Evolutionary conservation across 2,888 invertebrate genomes (phyloP).

Genomic region (Meandrusa payeni): DNA sequence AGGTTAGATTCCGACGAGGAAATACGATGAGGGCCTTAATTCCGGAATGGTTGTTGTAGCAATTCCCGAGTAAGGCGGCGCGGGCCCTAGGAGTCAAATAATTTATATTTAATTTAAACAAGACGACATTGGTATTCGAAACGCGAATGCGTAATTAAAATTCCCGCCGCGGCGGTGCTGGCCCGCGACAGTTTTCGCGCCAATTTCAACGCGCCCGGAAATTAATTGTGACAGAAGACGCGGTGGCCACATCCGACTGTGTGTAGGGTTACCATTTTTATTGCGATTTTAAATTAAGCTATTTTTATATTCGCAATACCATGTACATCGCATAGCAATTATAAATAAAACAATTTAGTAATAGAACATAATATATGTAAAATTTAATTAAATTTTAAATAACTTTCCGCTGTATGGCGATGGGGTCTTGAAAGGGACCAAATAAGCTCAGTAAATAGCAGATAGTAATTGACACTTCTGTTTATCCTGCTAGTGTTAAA

Average conservation of each 20-base stretch:
- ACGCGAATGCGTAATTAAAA: constrained; percentile 81
- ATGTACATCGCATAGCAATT: too few species aligned
- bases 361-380: too few species aligned
- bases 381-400: too few species aligned
- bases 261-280: constrained; percentile 32
- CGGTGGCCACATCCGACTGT: constrained; percentile 75
- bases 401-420: too few species aligned
- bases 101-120: constrained; percentile 81
- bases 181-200: constrained; percentile 78
- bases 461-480: too few species aligned
- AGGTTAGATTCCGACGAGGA: constrained; percentile 23
- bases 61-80: constrained; percentile 68
- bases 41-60: constrained; percentile 63
- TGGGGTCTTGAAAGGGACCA: too few species aligned
- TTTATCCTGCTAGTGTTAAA: too few species aligned
- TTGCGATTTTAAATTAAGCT: too few species aligned
- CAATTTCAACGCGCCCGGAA: constrained; percentile 80
- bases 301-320: too few species aligned
- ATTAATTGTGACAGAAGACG: constrained; percentile 81
- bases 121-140: constrained; percentile 81
- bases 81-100: constrained; percentile 75
- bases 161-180: constrained; percentile 72
- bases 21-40: constrained; percentile 24
- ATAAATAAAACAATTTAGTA: too few species aligned
- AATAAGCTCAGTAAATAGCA: too few species aligned